Percentiles rank a stretch among this genome's conserved stretches.
These are phyloP conservation scores for Lates calcarifer DNA, from an alignment of 2,113 vertebrate genomes.

Conservation along the genomic window DNA sequence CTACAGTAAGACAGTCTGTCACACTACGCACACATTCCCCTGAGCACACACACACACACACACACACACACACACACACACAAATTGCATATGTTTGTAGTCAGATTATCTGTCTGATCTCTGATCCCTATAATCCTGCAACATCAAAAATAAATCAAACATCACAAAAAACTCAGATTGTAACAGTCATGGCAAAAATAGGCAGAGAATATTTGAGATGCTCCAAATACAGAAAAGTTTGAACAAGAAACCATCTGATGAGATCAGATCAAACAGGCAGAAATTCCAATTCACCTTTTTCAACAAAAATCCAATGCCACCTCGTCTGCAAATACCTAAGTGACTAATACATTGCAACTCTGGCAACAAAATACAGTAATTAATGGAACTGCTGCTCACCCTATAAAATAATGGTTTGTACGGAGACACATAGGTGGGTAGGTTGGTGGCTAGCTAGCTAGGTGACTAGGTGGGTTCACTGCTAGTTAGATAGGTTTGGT, in stretches of 20 bases:
- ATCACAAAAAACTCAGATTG: conserved; percentile 22
- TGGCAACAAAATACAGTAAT: not conserved
- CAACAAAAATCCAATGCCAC: not conserved
- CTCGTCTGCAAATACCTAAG: not conserved
- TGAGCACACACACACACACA: conserved; percentile 16
- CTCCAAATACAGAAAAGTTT: conserved; percentile 5
- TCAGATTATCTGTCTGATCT: conserved; percentile 79
- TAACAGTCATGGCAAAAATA: conserved; percentile 15
- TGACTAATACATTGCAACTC: not conserved
- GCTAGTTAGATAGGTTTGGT: not conserved
- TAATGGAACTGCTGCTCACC: not conserved
- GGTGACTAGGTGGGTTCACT: not conserved
- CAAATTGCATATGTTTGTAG: conserved; percentile 77
- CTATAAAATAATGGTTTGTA: not conserved
- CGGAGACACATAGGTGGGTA: not conserved
- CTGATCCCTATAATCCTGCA: conserved; percentile 75
- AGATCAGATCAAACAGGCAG: not conserved
- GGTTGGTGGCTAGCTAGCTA: not conserved
- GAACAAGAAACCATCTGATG: not conserved
- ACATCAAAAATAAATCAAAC: conserved; percentile 71
- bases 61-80: conserved; percentile 42
- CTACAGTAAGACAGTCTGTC: conserved; percentile 56
- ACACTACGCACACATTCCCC: conserved; percentile 37
- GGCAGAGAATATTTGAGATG: not conserved
- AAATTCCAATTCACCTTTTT: conserved; percentile 2